A percentile compares a stretch with the other conserved stretches of the same genome.
phyloP scores from a whole-genome alignment of 30 jellyfish, hydroid and myxozoan species.

The Turritopsis dohrnii region DNA sequence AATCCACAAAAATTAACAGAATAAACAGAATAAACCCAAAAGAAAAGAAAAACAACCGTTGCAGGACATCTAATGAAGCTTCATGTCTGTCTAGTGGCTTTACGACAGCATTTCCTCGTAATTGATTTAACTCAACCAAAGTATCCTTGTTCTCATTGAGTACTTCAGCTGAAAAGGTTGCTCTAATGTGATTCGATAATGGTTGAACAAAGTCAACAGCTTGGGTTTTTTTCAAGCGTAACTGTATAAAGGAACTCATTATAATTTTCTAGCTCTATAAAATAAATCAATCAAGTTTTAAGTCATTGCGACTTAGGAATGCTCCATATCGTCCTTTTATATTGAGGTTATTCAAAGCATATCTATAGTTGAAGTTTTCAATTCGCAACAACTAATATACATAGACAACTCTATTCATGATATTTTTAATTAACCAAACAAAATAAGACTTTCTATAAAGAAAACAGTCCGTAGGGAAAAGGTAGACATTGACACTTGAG shows the following conservation, averaged over 20 bases:
- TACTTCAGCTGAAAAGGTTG: slow-evolving; percentile 66
- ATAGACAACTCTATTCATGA: too few relatives aligned
- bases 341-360: too few relatives aligned
- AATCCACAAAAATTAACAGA: too few relatives aligned
- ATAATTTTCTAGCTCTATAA: background rate
- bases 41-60: slow-evolving; percentile 40
- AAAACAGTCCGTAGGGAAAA: too few relatives aligned
- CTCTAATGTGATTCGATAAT: slow-evolving; percentile 61
- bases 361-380: too few relatives aligned
- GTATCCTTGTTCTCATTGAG: slow-evolving; percentile 65
- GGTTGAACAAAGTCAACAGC: slow-evolving; percentile 78
- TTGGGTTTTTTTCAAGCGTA: slow-evolving; percentile 74
- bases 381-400: too few relatives aligned
- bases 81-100: slow-evolving; percentile 79
- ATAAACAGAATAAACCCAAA: background rate
- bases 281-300: too few relatives aligned
- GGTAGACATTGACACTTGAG: too few relatives aligned
- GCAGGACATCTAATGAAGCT: slow-evolving; percentile 71
- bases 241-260: slow-evolving; percentile 52
- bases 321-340: too few relatives aligned
- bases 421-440: too few relatives aligned
- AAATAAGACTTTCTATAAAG: too few relatives aligned
- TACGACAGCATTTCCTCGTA: slow-evolving; percentile 80
- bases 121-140: slow-evolving; percentile 81
- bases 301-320: too few relatives aligned